Evolutionary conservation across 2,797 vertebrate species (phyloP).

Genomic region (Thaleichthys pacificus): DNA sequence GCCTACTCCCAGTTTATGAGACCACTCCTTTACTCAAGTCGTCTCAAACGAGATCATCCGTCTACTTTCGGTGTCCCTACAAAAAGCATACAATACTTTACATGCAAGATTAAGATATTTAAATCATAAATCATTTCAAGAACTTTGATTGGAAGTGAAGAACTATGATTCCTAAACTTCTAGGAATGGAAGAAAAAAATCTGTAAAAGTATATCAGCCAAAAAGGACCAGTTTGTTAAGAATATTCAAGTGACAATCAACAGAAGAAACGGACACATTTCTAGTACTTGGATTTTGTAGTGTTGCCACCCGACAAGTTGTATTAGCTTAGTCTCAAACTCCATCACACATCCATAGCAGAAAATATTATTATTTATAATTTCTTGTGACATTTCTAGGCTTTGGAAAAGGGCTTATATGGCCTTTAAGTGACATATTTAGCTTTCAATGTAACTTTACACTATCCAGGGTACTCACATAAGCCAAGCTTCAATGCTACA

Average conservation of each 20-base stretch:
- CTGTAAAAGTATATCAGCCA: not conserved
- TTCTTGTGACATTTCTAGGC: not conserved
- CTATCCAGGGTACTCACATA: not conserved
- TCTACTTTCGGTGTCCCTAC: not conserved
- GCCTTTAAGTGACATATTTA: not conserved
- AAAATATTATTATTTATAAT: not conserved
- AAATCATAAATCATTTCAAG: not conserved
- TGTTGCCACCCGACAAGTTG: not conserved
- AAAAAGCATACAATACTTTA: no score
- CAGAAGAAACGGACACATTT: not conserved
- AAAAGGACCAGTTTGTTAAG: not conserved
- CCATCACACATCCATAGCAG: not conserved
- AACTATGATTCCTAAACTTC: not conserved
- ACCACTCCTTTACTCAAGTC: constrained; percentile 29
- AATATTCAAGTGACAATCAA: not conserved
- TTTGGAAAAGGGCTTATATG: not conserved
- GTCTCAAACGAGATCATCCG: constrained; percentile 3
- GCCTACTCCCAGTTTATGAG: constrained; percentile 44
- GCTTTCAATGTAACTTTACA: not conserved
- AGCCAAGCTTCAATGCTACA: not conserved
- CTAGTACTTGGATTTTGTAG: not conserved
- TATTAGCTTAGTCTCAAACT: not conserved
- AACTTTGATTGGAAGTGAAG: not conserved
- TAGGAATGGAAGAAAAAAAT: not conserved
- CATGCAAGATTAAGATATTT: not conserved